These are phyloP conservation scores for Acrobasis suavella DNA, from an alignment of 2,888 invertebrate species.

Conservation along the genomic window DNA sequence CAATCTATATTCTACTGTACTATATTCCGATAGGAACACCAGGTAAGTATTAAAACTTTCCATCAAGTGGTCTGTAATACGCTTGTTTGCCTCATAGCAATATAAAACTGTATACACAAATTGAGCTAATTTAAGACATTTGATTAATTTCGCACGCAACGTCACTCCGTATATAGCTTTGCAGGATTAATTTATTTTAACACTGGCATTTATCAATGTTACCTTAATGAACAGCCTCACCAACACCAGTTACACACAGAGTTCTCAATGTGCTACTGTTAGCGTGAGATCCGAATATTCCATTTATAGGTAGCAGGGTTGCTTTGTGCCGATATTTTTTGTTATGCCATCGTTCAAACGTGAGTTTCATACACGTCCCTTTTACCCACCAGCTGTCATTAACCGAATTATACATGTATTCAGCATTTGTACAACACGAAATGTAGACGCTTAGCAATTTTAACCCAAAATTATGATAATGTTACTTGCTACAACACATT, in stretches of 20 bases:
- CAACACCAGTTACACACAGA: constrained; percentile 53
- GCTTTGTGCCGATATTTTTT: constrained; percentile 70
- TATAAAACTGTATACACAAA: too few relatives aligned
- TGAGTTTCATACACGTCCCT: constrained; percentile 66
- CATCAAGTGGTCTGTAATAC: too few relatives aligned
- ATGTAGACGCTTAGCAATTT: constrained; percentile 61
- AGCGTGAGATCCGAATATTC: constrained; percentile 66
- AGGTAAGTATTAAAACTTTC: too few relatives aligned
- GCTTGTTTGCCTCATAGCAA: too few relatives aligned
- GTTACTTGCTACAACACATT: constrained; percentile 48
- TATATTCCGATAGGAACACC: too few relatives aligned
- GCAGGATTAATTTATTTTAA: constrained; percentile 2
- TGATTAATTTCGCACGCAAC: not conserved
- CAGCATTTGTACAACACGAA: constrained; percentile 54
- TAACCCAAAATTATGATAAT: constrained; percentile 63
- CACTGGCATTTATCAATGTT: constrained; percentile 21
- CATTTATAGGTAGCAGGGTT: constrained; percentile 74
- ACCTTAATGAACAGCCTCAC: constrained; percentile 35
- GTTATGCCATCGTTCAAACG: constrained; percentile 69
- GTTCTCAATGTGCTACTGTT: constrained; percentile 64
- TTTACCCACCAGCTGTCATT: constrained; percentile 57
- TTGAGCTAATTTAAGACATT: too few relatives aligned
- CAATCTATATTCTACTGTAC: too few relatives aligned
- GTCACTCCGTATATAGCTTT: not conserved
- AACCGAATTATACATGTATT: constrained; percentile 50